Evolutionary conservation across 2,113 vertebrate species (phyloP).

Genomic region (Proteles cristata): DNA sequence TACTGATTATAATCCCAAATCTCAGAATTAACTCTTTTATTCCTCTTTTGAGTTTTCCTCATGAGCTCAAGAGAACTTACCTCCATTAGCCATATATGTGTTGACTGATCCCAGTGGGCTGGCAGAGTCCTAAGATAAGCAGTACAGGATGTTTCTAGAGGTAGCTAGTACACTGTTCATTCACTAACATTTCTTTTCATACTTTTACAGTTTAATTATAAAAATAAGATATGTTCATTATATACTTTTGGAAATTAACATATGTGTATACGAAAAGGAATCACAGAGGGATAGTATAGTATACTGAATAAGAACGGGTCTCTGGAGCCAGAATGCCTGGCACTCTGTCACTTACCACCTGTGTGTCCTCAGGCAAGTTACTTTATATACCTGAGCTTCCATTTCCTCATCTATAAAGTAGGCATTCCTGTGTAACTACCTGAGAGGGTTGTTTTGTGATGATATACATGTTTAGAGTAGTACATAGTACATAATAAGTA

Average conservation of each 20-base stretch:
- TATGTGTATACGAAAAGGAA: neutral
- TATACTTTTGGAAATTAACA: neutral
- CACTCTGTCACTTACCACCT: neutral
- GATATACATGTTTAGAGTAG: neutral
- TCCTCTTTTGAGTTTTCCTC: slow-evolving; percentile 7
- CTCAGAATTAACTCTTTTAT: neutral
- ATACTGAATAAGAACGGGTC: neutral
- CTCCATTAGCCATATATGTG: neutral
- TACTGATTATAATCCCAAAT: slow-evolving; percentile 1
- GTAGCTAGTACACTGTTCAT: neutral
- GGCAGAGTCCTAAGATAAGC: neutral
- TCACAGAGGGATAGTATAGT: neutral
- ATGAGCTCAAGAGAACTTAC: neutral
- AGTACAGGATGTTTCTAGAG: slow-evolving; percentile 13
- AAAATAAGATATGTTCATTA: neutral
- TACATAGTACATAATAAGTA: neutral
- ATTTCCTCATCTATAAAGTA: neutral
- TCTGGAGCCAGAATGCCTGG: neutral
- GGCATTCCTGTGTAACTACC: neutral
- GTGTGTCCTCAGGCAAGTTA: neutral
- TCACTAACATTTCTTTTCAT: slow-evolving; percentile 19
- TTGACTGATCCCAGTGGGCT: neutral
- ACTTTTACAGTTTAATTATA: slow-evolving; percentile 19
- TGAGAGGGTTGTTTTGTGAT: neutral
- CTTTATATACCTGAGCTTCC: neutral